Base-by-base conservation (phyloP, 2,797 vertebrate genomes). In the Mionectes olivaceus region DNA sequence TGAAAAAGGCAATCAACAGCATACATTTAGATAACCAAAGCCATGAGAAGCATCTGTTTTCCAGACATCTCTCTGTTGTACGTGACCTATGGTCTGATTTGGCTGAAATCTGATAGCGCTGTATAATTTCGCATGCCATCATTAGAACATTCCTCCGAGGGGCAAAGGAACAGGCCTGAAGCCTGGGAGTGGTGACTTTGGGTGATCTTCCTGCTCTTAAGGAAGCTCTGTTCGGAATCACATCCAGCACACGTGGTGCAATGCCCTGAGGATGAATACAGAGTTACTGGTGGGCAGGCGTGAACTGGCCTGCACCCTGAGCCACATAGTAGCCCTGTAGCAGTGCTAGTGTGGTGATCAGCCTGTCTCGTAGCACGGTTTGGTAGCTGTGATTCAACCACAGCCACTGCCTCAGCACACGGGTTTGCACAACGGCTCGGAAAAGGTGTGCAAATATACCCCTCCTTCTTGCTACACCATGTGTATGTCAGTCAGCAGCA, bases 41-140 rank as follows among this genome's bases (percentile, higher is more conserved):
- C 89, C 92, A 44, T 52, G 30, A 87, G 73, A 17, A 90, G 68
- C 95, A 93, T 95, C 94, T 95, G 95, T 95, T 95, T 91, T 95
- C 82, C 92, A 96, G 94, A 92, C 87, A 87, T 85, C 43, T 78
- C 92, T 90, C 59, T 82, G 87, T 80, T 86, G 79, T 93, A 81
- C 52, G 61, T 91, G 94, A 94, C 94, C 95, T 95, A 67, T 89
- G 87, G 87, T 89, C 91, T 0, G 21, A 87, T 92, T 78, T 91
- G 91, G 89, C 91, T 94, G 95, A 95, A 97, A 96, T 95, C 91
- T 88, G 96, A 95, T 94, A 95, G 77, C 0, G 3, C 49, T 95
- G 90, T 90, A 76, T 94, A 92, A 94, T 89, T 95, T 75, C 39
- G 53, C 94, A 87, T 94, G 79, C 82, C 96, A 91, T 83, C 78